These are phyloP conservation scores for Calidris pygmaea DNA, from an alignment of 2,113 vertebrate species.

Conservation along the genomic window DNA sequence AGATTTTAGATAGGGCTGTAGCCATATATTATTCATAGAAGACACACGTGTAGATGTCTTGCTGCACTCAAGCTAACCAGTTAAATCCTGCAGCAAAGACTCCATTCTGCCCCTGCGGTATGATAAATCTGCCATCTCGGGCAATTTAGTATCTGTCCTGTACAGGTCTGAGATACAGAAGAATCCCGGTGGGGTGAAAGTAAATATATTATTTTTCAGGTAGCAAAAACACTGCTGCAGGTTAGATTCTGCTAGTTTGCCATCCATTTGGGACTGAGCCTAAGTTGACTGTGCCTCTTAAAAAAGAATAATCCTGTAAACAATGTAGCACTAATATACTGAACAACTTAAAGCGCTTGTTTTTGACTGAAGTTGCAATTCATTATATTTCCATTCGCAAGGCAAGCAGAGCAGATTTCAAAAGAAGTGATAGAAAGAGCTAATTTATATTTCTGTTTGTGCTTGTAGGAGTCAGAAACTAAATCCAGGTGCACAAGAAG, in stretches of 20 bases:
- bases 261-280: not conserved
- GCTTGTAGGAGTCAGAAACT: not conserved
- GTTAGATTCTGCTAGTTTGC: not conserved
- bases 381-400: constrained; percentile 2
- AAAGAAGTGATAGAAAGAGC: not conserved
- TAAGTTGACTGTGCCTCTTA: not conserved
- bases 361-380: not conserved
- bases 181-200: not conserved
- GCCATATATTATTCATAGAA: not conserved
- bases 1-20: not conserved
- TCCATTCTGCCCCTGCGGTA: not conserved
- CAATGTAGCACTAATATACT: not conserved
- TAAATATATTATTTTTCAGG: not conserved
- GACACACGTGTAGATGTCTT: accelerated
- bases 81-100: not conserved
- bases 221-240: not conserved
- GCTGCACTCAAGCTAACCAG: not conserved
- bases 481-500: not conserved
- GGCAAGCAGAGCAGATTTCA: not conserved
- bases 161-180: not conserved
- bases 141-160: not conserved
- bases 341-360: constrained; percentile 20
- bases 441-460: constrained; percentile 18
- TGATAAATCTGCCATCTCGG: not conserved
- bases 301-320: not conserved